These are phyloP conservation scores for Glyptemys insculpta DNA, from an alignment of 2,797 vertebrate species.

Conservation along the genomic window DNA sequence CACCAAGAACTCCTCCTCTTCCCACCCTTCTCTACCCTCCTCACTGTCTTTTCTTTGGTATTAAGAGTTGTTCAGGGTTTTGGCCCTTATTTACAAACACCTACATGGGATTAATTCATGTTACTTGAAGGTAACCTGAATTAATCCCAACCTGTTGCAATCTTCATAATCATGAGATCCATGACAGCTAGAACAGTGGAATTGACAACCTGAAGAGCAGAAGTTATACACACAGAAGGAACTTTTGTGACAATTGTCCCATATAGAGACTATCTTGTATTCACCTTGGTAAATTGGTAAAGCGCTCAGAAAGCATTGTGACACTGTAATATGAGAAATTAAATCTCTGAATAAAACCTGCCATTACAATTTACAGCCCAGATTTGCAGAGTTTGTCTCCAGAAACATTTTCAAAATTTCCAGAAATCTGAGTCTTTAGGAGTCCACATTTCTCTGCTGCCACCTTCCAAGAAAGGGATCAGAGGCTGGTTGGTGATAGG, in stretches of 20 bases:
- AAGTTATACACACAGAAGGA: fast-evolving
- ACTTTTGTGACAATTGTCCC: background rate
- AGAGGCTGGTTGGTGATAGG: background rate
- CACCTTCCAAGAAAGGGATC: fast-evolving
- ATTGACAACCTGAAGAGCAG: background rate
- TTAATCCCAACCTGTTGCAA: background rate
- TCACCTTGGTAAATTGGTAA: background rate
- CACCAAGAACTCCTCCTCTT: background rate
- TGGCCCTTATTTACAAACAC: background rate
- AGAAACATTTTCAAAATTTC: background rate
- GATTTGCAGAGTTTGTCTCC: background rate
- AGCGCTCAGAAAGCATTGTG: background rate
- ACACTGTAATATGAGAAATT: fast-evolving
- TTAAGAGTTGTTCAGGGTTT: background rate
- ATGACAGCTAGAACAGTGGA: background rate
- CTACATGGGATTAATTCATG: background rate
- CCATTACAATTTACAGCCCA: background rate
- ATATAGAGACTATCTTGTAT: background rate
- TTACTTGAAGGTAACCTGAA: background rate
- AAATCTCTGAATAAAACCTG: background rate
- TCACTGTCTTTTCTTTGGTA: background rate
- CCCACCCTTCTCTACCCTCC: background rate
- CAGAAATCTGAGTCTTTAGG: background rate
- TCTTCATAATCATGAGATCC: fast-evolving
- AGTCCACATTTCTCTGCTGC: background rate